Evolutionary conservation across 1,140 invertebrate species (phyloP).

Genomic region (Caenorhabditis tropicalis): DNA sequence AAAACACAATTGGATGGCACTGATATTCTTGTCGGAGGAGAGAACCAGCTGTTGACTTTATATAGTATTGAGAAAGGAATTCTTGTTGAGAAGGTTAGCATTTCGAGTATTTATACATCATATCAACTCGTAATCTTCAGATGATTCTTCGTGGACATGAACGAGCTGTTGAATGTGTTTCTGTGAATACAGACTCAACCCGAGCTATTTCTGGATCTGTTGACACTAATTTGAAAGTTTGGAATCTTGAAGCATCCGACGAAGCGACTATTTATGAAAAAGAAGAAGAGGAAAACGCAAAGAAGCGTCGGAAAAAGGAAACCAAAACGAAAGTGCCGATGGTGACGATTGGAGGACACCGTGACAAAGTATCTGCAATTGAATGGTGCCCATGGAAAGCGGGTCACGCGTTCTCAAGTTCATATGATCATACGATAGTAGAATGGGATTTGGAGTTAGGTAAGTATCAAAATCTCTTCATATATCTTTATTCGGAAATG

Average conservation of each 20-base stretch:
- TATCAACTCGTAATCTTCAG: background rate
- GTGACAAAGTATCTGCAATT: conserved; percentile 85
- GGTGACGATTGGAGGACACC: conserved; percentile 88
- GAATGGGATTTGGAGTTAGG: conserved; percentile 86
- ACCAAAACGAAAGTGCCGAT: conserved; percentile 79
- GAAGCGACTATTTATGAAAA: conserved; percentile 52
- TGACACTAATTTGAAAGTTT: conserved; percentile 67
- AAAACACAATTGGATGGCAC: conserved; percentile 40
- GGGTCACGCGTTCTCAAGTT: conserved; percentile 79
- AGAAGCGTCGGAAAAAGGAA: conserved; percentile 57
- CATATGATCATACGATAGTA: conserved; percentile 94
- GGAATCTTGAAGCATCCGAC: conserved; percentile 62
- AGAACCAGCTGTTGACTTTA: conserved; percentile 61
- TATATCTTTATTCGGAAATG: background rate
- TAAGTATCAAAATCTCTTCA: background rate
- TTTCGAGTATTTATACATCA: background rate
- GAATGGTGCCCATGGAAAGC: conserved; percentile 81
- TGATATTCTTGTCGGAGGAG: conserved; percentile 57
- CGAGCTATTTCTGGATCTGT: conserved; percentile 67
- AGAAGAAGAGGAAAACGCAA: conserved; percentile 38
- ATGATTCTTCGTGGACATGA: conserved; percentile 63
- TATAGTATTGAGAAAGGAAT: conserved; percentile 47
- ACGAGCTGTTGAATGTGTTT: conserved; percentile 66
- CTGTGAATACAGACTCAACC: conserved; percentile 60
- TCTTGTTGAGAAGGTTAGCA: background rate